Base-by-base conservation (phyloP, 2,797 vertebrate genomes). In the Amazonetta brasiliensis region DNA sequence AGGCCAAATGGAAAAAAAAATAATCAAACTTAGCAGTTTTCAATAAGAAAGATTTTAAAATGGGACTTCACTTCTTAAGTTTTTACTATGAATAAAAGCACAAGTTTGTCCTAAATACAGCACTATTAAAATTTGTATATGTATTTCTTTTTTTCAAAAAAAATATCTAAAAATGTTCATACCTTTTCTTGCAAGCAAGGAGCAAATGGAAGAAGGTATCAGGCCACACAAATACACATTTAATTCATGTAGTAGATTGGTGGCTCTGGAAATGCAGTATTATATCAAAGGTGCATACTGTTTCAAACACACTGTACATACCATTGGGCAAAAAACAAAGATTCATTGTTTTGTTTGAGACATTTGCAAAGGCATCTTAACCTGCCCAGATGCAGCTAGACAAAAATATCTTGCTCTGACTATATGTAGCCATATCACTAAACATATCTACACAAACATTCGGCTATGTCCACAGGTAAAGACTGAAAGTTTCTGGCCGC, bases 131-230 rank as follows among this genome's bases (percentile, higher is more conserved):
- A 98, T 88, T 95, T 96, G 95, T 97, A 90, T 95, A 95, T 84
- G 92, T 90, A 76, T 77, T 84, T 84, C n/a, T 48, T 90, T 74
- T 78, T 89, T 63, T 62, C 9, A 46, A 71, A 79, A 93, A 91
- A 55, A 37, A 50, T 66, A 63, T 37, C 92, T 93, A 96, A 94
- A 87, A 96, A 96, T 11, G 75, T 95, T 85, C 94, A 90, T 94
- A 93, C 52, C 86, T 96, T 97, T 97, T 97, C 96, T 97, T 96
- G 97, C 98, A 97, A 98, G 98, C 98, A 97, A 92, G 91, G 90
- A 96, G 93, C 95, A 91, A 97, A 96, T 48, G 66, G 95, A 97
- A 94, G 87, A 96, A 90, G 87, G 87, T 87, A 95, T 96, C 91
- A 96, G 96, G 97, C 97, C 97, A 97, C 95, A 93, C 94, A 95